Percentiles rank a stretch among this genome's conserved stretches.
Evolutionary conservation across 2,888 invertebrate species (phyloP).

Genomic region (Catocala fraxini): DNA sequence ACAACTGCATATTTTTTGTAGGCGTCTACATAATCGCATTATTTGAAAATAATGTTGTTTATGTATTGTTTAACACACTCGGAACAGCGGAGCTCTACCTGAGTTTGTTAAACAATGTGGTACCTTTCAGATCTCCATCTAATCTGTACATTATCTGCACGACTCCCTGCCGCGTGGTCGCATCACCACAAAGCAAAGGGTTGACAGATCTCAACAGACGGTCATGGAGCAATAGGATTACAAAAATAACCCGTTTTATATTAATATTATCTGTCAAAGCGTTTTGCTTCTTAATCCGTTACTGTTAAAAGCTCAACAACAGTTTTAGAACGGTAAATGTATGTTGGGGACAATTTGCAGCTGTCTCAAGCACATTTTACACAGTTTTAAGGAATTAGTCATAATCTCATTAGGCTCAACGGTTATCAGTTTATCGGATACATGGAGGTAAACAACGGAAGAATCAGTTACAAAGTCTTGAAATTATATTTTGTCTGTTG

Average conservation of each 20-base stretch:
- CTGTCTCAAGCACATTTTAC: constrained; percentile 63
- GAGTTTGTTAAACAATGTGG: constrained; percentile 80
- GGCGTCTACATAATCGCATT: constrained; percentile 74
- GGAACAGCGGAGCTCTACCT: constrained; percentile 71
- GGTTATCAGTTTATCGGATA: constrained; percentile 42
- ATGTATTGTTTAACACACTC: constrained; percentile 80
- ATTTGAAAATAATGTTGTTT: constrained; percentile 82
- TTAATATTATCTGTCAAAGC: constrained; percentile 58
- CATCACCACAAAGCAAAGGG: constrained; percentile 85
- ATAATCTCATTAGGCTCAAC: constrained; percentile 73
- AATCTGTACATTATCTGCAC: constrained; percentile 82
- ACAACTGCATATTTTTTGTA: constrained; percentile 63
- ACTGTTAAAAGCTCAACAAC: constrained; percentile 29
- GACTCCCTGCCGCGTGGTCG: constrained; percentile 79
- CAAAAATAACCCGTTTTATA: constrained; percentile 72
- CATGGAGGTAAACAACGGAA: constrained; percentile 8
- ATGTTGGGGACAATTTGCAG: constrained; percentile 63
- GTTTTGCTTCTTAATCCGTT: constrained; percentile 62
- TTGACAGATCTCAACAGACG: constrained; percentile 84
- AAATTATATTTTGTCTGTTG: background rate
- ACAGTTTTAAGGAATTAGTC: constrained; percentile 75
- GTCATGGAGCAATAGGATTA: constrained; percentile 80
- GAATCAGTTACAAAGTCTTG: background rate
- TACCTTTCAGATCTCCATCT: constrained; percentile 82
- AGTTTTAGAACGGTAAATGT: constrained; percentile 54